Evolutionary conservation across 2,888 invertebrate genomes (phyloP), one percentile per base, ranked within the genome.

Genomic region (Caenorhabditis sp.): DNA sequence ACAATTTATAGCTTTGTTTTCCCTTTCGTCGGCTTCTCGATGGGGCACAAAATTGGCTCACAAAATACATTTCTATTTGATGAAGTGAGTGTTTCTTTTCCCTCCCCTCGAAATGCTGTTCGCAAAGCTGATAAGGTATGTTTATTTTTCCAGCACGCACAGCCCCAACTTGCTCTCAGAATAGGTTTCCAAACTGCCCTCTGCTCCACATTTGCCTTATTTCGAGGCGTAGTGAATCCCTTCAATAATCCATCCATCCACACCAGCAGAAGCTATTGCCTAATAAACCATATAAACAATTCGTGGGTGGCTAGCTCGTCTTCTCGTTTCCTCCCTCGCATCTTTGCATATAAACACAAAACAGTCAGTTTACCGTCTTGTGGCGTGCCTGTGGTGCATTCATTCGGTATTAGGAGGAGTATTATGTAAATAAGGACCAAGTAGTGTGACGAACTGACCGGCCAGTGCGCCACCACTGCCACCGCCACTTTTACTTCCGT

Each of bases 1-100:
- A n/a, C 61, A 20, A 65, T 72, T 72, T 65, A 72, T 72, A 72
- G 72, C 58, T 62, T 72, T 64, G 64, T 72, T 72, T 72, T 72
- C 40, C 22, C 15, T 37, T 22, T 60, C 47, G 24, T 40, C 2
- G 6, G 13, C 40, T 13, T 40, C 40, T 40, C 13, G 2, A 6
- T 13, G n/a, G n/a, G n/a, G n/a, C n/a, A n/a, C n/a, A n/a, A n/a
- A n/a, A 8, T 40, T 32, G 20, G 24, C 32, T 5, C 40, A 40
- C 24, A 55, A 40, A 37, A 55, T 26, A 26, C 6, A 37, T 24
- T 51, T 51, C 1, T 51, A 26, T 51, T 51, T 51, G 50, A 50
- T 50, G 50, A 50, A 22, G 22, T 18, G 24, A 9, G 24, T 24
- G 51, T 51, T 24, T 22, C 24, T 9, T 51, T 50, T 15, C 18